Percentiles rank a stretch among this genome's conserved stretches.
phyloP scores from a whole-genome alignment of 2,888 invertebrate genomes.

The Sipha maydis region DNA sequence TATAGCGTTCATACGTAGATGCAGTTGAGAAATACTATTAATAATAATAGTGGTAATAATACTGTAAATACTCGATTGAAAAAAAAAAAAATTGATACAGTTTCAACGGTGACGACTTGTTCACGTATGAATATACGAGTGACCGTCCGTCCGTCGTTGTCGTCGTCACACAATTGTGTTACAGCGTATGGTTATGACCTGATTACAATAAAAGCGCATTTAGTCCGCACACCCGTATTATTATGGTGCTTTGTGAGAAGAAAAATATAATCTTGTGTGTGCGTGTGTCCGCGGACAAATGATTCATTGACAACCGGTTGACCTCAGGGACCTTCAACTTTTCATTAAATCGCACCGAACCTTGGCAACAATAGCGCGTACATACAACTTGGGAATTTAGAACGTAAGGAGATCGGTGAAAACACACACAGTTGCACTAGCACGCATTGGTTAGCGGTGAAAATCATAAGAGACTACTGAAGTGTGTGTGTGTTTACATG shows the following conservation, averaged over 20 bases:
- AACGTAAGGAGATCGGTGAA: slow-evolving; percentile 47
- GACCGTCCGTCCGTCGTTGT: slow-evolving; percentile 14
- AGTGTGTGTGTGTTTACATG: background rate
- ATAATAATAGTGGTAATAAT: background rate
- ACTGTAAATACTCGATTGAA: background rate
- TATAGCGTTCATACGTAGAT: no score
- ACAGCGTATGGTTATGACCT: slow-evolving; percentile 25
- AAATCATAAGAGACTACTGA: no score
- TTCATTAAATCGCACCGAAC: slow-evolving; percentile 42
- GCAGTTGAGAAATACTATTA: background rate
- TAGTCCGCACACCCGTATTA: background rate
- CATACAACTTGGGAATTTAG: slow-evolving; percentile 36
- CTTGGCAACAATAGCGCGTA: slow-evolving; percentile 48
- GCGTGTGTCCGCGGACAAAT: slow-evolving; percentile 25
- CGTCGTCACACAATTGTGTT: background rate
- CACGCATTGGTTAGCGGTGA: background rate
- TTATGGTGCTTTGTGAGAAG: background rate
- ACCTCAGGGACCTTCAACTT: slow-evolving; percentile 59
- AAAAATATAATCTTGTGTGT: background rate
- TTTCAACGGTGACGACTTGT: background rate
- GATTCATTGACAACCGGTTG: slow-evolving; percentile 62
- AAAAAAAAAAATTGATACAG: background rate
- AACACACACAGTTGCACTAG: background rate
- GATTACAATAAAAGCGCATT: slow-evolving; percentile 45
- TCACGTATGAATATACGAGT: background rate